Base-by-base conservation (phyloP, 2,113 vertebrate genomes). In the Myiozetetes cayanensis region DNA sequence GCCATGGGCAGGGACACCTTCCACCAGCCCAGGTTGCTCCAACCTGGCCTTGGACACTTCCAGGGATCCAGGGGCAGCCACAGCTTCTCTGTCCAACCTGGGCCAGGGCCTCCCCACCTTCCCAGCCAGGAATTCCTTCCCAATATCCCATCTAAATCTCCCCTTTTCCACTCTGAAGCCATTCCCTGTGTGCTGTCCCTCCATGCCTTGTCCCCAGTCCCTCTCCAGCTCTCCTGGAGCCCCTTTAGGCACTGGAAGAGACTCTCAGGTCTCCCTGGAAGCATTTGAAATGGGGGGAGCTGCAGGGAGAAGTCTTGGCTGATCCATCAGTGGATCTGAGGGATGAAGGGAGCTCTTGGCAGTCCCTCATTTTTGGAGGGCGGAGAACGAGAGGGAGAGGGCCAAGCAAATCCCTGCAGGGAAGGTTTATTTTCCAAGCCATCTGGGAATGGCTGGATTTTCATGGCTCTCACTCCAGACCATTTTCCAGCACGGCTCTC, bases 211-310 rank as follows among this genome's bases (percentile, higher is more conserved):
- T 7, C 41, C 49, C 49, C 49, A 50, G 25, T 27, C 25, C 49
- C 49, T 50, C 49, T 33, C 0, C 78, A 75, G 46, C 62, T 82
- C n/a, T 75, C n/a, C 4, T 89, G 78, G 46, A 61, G 62, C 19
- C 46, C 33, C 46, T 61, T 2, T 0, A 22, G 19, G 46, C 28
- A 2, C 39, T 41, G 4, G 1, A 1, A 47, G n/a, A 33, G 15
- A 23, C 70, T 47, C 46, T 24, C 1, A 59, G n/a, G 2, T 53
- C 33, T 75, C 24, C 30, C 46, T 68, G 62, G 70, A 41, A n/a
- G 16, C 46, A 2, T 61, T 68, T 56, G 68, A 77, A 62, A 2
- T 70, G 12, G 46, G 21, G 33, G 4, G 44, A 61, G 8, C 25
- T 50, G 14, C 17, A 43, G 46, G 49, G 71, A n/a, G 56, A 46